Evolutionary conservation across 2,888 invertebrate genomes (phyloP).

Genomic region (Drosophila lacicola): DNA sequence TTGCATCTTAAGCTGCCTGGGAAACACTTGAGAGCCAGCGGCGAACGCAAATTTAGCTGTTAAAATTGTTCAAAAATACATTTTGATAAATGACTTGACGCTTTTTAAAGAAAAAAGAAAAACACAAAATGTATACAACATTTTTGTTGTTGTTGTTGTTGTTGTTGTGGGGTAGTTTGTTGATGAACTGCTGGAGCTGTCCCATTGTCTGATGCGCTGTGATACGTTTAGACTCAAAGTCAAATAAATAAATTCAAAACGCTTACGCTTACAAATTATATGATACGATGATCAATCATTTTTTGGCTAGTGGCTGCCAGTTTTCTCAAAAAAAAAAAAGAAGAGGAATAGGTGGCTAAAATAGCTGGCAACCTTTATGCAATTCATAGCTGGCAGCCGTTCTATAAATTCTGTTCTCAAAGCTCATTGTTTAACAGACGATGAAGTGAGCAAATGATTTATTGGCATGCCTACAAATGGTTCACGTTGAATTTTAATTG

Average conservation of each 20-base stretch:
- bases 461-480: conserved; percentile 29
- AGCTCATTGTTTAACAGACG: conserved; percentile 13
- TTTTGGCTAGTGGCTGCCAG: conserved; percentile 29
- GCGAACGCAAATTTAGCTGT: conserved; percentile 69
- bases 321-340: conserved; percentile 1
- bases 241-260: conserved; percentile 64
- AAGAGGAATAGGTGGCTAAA: conserved; percentile 3
- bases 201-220: conserved; percentile 45
- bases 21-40: conserved; percentile 49
- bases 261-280: conserved; percentile 62
- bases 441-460: conserved; percentile 28
- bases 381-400: conserved; percentile 29
- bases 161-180: conserved; percentile 14
- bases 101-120: conserved; percentile 30
- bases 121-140: background rate
- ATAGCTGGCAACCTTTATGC: conserved; percentile 3
- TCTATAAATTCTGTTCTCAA: conserved; percentile 27
- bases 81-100: conserved; percentile 71
- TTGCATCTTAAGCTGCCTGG: conserved; percentile 62
- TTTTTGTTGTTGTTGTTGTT: conserved; percentile 1
- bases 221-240: conserved; percentile 35
- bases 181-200: conserved; percentile 47
- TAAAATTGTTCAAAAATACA: conserved; percentile 58
- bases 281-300: conserved; percentile 65
- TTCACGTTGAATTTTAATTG: conserved; percentile 31